A percentile compares a stretch with the other conserved stretches of the same genome.
These are phyloP conservation scores for Thecophora atra DNA, from an alignment of 2,888 invertebrate genomes.

Conservation along the genomic window DNA sequence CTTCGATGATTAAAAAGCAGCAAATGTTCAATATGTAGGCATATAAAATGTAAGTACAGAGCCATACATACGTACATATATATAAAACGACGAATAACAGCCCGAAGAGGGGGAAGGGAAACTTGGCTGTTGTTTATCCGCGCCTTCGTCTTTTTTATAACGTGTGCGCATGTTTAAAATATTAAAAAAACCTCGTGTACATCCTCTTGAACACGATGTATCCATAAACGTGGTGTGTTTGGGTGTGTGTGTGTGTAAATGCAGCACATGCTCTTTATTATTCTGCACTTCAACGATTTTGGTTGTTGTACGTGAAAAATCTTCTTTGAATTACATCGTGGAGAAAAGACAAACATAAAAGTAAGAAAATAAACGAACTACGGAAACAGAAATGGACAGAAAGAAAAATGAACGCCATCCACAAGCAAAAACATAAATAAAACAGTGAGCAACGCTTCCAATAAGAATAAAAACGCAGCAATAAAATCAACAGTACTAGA, in stretches of 20 bases:
- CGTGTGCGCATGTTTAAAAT: constrained; percentile 12
- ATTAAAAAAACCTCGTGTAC: neutral
- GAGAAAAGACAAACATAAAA: no score
- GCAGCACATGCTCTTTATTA: neutral
- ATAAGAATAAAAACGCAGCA: no score
- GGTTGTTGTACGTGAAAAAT: constrained; percentile 20
- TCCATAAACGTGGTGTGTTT: neutral
- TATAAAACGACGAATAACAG: neutral
- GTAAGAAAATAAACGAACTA: no score
- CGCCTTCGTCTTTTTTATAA: neutral
- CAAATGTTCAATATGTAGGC: neutral
- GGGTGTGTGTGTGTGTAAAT: neutral
- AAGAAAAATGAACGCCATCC: no score
- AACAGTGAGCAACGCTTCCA: no score
- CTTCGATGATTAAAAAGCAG: no score
- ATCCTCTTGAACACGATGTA: neutral
- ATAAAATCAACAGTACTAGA: no score
- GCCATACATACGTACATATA: neutral
- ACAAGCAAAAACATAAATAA: neutral
- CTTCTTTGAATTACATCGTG: constrained; percentile 10
- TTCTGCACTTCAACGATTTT: neutral
- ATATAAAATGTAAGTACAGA: neutral
- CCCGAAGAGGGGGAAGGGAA: constrained; percentile 14
- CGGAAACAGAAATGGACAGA: no score
- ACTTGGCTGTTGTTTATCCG: neutral